phyloP scores from a whole-genome alignment of 2,888 invertebrate species.

The Drosophila gaucha region DNA sequence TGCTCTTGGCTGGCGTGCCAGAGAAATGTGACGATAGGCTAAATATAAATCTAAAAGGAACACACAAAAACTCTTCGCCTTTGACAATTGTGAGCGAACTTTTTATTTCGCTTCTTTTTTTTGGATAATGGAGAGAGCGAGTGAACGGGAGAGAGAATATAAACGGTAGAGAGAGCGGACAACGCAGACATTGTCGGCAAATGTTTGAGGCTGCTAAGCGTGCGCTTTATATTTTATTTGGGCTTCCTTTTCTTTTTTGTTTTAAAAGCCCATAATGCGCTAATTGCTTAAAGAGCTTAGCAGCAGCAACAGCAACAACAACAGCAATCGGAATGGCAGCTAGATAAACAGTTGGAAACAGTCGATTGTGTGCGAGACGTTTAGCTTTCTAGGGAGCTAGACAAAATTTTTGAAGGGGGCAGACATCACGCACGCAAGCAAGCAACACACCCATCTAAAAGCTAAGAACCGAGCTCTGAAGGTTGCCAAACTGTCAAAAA shows the following conservation, averaged over 20 bases:
- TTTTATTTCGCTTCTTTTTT: conserved; percentile 17
- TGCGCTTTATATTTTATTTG: conserved; percentile 45
- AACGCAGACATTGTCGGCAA: conserved; percentile 8
- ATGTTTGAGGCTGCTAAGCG: conserved; percentile 34
- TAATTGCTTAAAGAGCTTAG: conserved; percentile 63
- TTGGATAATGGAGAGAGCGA: conserved; percentile 8
- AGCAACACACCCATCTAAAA: conserved; percentile 12
- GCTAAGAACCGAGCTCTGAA: conserved; percentile 19
- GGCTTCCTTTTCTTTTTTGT: conserved; percentile 34
- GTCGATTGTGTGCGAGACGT: conserved; percentile 30
- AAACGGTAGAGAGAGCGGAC: conserved; percentile 3
- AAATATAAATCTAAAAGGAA: conserved; percentile 58
- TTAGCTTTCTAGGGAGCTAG: conserved; percentile 71
- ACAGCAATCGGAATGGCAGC: conserved; percentile 25
- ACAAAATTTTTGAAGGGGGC: conserved; percentile 13
- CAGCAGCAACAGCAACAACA: conserved; percentile 30
- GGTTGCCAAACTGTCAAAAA: conserved; percentile 47
- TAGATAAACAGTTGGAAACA: conserved; percentile 37
- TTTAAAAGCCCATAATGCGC: conserved; percentile 48
- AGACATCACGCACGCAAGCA: conserved; percentile 22
- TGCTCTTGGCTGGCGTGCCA: conserved; percentile 20
- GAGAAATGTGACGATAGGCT: conserved; percentile 46
- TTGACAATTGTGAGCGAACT: conserved; percentile 44
- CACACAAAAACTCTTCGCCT: conserved; percentile 47
- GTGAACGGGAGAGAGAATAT: conserved; percentile 6